Conservation (phyloP, 2,797 vertebrate species). For the Hoplostethus mediterraneus region DNA sequence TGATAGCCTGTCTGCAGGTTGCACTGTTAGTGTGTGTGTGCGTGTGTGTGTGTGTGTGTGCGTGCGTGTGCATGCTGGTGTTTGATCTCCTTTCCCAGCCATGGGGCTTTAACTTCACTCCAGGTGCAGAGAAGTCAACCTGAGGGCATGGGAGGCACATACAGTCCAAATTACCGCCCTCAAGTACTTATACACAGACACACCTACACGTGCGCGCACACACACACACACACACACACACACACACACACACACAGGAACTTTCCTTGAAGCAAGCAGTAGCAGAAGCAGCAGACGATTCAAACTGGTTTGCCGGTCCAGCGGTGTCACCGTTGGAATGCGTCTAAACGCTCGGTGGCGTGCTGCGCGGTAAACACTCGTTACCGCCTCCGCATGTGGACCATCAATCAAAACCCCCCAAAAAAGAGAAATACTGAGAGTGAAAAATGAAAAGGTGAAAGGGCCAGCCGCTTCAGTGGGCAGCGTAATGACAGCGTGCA, state of each 20-base stretch:
- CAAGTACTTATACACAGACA: slow-evolving; percentile 20
- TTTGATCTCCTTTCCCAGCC: slow-evolving; percentile 77
- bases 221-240: slow-evolving; percentile 16
- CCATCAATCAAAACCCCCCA: slow-evolving; percentile 58
- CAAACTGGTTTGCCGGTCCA: slow-evolving; percentile 73
- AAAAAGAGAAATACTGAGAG: slow-evolving; percentile 45
- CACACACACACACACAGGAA: slow-evolving; percentile 42
- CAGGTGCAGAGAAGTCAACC: slow-evolving; percentile 82
- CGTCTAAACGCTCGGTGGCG: slow-evolving; percentile 49
- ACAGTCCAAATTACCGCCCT: slow-evolving; percentile 59
- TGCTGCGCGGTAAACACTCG: slow-evolving; percentile 70
- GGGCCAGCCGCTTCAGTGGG: slow-evolving; percentile 67
- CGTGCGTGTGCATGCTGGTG: slow-evolving; percentile 30
- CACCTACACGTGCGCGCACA: slow-evolving; percentile 25
- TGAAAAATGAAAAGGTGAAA: slow-evolving; percentile 65
- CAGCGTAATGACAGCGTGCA: slow-evolving; percentile 71
- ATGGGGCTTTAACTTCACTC: slow-evolving; percentile 74
- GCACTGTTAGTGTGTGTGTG: slow-evolving; percentile 33
- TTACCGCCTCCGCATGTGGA: slow-evolving; percentile 59
- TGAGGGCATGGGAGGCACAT: slow-evolving; percentile 74
- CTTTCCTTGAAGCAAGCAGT: slow-evolving; percentile 34
- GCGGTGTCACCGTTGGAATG: slow-evolving; percentile 63
- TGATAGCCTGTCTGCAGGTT: slow-evolving; percentile 63
- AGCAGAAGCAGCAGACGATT: slow-evolving; percentile 56
- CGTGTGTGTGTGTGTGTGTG: slow-evolving; percentile 10